These are phyloP conservation scores for Xanthorhoe spadicearia DNA, from an alignment of 2,888 invertebrate species.

Conservation along the genomic window DNA sequence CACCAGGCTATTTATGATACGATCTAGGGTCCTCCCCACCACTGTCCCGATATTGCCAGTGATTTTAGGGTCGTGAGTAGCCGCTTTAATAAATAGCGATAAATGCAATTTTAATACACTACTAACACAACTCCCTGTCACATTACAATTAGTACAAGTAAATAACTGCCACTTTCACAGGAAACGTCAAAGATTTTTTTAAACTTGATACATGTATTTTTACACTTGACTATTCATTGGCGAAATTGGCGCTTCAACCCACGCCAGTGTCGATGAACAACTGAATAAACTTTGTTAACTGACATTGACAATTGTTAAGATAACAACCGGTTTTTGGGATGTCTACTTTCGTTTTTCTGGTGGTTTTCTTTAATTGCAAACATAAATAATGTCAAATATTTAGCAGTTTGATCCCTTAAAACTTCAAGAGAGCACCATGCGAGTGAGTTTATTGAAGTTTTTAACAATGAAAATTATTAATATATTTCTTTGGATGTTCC, in stretches of 20 bases:
- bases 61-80: no score
- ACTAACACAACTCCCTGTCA: background rate
- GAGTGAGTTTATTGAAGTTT: no score
- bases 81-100: no score
- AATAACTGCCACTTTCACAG: slow-evolving; percentile 21
- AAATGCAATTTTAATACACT: no score
- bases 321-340: slow-evolving; percentile 37
- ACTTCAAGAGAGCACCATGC: no score
- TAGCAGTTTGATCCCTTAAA: no score
- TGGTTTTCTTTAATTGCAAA: background rate
- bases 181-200: slow-evolving; percentile 4
- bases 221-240: slow-evolving; percentile 5
- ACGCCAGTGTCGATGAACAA: slow-evolving; percentile 31
- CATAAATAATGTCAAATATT: no score
- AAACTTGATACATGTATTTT: background rate
- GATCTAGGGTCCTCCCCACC: no score
- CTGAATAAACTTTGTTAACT: slow-evolving; percentile 24
- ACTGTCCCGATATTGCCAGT: no score
- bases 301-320: slow-evolving; percentile 28
- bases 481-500: no score
- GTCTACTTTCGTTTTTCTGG: slow-evolving; percentile 19
- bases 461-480: no score
- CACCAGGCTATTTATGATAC: no score
- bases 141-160: background rate
- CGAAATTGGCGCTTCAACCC: slow-evolving; percentile 30